Conservation (phyloP, 1,140 invertebrate species). For the Ectropis grisescens region DNA sequence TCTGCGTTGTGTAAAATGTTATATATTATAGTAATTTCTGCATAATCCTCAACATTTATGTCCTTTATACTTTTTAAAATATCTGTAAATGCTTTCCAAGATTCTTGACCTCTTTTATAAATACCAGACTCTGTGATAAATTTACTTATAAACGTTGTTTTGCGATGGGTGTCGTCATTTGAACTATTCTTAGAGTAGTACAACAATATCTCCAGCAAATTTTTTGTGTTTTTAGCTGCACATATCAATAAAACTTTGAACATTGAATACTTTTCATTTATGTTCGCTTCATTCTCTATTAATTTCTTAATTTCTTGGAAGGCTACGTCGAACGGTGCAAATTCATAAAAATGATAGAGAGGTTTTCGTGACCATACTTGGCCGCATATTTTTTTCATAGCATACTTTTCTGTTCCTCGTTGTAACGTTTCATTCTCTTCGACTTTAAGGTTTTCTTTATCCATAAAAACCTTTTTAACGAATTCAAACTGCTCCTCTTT, state of each 20-base stretch:
- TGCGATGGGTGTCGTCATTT: no score
- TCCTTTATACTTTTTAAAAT: no score
- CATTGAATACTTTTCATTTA: constrained; percentile 17
- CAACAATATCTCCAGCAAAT: no score
- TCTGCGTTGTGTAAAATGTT: no score
- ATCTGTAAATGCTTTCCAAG: no score
- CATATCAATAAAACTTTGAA: constrained; percentile 22
- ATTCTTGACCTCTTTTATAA: no score
- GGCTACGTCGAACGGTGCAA: constrained; percentile 32
- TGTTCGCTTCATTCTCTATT: constrained; percentile 16
- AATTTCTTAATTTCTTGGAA: constrained; percentile 27
- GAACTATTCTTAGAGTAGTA: no score
- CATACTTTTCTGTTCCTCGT: constrained; percentile 8
- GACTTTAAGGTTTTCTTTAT: constrained; percentile 14
- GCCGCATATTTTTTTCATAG: constrained; percentile 10
- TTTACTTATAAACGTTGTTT: no score
- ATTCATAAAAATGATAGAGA: constrained; percentile 26
- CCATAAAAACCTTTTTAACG: constrained; percentile 33
- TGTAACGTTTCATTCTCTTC: constrained; percentile 9
- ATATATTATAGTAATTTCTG: no score
- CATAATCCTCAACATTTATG: no score
- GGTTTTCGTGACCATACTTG: background rate
- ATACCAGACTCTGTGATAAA: no score
- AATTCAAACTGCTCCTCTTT: constrained; percentile 27
- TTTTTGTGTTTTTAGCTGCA: constrained; percentile 15